A percentile compares a stretch with the other conserved stretches of the same genome.
Evolutionary conservation across 2,797 vertebrate genomes (phyloP).

Genomic region (Bovichtus diacanthus): DNA sequence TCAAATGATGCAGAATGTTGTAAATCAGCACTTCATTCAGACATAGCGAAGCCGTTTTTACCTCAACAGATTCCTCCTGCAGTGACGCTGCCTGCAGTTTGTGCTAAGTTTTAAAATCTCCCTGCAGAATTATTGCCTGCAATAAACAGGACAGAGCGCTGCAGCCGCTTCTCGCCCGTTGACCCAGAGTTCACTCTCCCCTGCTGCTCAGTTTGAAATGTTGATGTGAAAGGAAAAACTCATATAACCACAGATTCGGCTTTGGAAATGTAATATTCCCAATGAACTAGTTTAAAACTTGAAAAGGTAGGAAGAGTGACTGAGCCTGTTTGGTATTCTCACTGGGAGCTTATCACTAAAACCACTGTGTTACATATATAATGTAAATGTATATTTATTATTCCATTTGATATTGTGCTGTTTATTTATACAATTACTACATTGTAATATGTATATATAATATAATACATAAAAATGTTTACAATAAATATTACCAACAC

Average conservation of each 20-base stretch:
- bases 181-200: neutral
- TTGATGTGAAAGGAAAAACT: neutral
- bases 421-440: too few relatives aligned
- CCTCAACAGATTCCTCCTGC: constrained; percentile 76
- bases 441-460: too few relatives aligned
- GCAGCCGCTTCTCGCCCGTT: neutral
- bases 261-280: neutral
- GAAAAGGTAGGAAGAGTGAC: neutral
- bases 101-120: constrained; percentile 66
- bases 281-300: neutral
- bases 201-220: neutral
- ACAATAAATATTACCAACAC: too few relatives aligned
- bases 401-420: too few relatives aligned
- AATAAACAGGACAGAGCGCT: constrained; percentile 62
- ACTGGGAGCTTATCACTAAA: too few relatives aligned
- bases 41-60: constrained; percentile 65
- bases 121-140: constrained; percentile 58
- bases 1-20: constrained; percentile 3
- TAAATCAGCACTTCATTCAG: constrained; percentile 16
- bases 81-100: constrained; percentile 45
- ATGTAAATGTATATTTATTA: too few relatives aligned
- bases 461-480: too few relatives aligned
- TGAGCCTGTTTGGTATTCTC: neutral
- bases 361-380: too few relatives aligned
- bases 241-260: neutral